A percentile compares a stretch with the other conserved stretches of the same genome.
Conservation (phyloP, 2,888 invertebrate species). For the Bombylius discolor region DNA sequence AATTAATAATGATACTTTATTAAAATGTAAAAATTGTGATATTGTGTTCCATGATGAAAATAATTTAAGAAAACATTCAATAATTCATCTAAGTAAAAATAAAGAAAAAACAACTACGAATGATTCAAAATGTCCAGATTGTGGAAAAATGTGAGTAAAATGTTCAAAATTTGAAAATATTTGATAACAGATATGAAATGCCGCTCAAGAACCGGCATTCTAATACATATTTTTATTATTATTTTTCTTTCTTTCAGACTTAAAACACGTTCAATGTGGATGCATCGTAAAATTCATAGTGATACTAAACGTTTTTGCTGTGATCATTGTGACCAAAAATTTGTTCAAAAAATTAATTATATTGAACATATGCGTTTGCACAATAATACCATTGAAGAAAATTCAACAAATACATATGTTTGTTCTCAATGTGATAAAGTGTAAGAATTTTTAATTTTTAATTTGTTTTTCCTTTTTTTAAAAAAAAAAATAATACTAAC, state of each 20-base stretch:
- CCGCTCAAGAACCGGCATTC: too few relatives aligned
- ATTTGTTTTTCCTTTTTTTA: not conserved
- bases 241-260: constrained; percentile 20
- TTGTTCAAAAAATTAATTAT: constrained; percentile 36
- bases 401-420: constrained; percentile 23
- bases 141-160: constrained; percentile 32
- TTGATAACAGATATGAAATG: not conserved
- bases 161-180: not conserved
- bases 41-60: constrained; percentile 28
- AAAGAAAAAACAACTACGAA: constrained; percentile 23
- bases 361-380: constrained; percentile 35
- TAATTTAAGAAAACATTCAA: constrained; percentile 30
- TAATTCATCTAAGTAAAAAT: constrained; percentile 29
- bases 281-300: constrained; percentile 36
- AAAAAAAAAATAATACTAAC: not conserved
- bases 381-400: constrained; percentile 24
- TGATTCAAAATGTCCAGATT: constrained; percentile 35
- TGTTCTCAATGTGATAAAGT: constrained; percentile 35
- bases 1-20: constrained; percentile 26
- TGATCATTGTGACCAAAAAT: constrained; percentile 36
- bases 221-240: not conserved
- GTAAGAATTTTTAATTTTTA: constrained; percentile 9
- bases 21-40: constrained; percentile 30
- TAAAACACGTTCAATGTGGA: constrained; percentile 35
- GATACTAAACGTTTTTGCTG: constrained; percentile 36